Conservation (phyloP, 2,888 invertebrate species). For the Aporophyla nigra region DNA sequence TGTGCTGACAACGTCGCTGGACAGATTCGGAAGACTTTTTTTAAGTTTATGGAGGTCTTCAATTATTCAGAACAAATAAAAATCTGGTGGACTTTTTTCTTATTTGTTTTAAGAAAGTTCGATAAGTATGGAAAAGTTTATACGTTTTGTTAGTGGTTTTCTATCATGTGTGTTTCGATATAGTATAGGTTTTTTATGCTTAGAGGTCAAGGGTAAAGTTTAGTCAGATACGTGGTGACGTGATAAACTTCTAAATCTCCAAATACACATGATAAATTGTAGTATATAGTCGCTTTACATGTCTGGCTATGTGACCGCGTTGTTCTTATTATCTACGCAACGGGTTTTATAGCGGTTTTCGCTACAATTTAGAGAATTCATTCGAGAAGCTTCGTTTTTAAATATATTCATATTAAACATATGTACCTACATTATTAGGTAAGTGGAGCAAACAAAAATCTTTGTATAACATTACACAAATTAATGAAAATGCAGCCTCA, state of each 20-base stretch:
- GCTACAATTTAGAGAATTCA: too few species aligned
- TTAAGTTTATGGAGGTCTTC: constrained; percentile 12
- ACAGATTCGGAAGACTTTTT: constrained; percentile 26
- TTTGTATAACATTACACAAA: too few species aligned
- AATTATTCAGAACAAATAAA: constrained; percentile 2
- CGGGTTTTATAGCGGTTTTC: too few species aligned
- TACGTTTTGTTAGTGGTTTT: neutral
- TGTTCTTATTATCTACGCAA: too few species aligned
- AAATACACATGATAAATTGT: too few species aligned
- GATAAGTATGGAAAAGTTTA: neutral
- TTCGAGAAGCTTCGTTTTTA: neutral
- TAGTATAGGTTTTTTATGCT: neutral
- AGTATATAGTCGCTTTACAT: too few species aligned
- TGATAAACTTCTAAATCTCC: neutral
- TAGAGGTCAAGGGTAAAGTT: neutral
- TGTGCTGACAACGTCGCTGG: constrained; percentile 53
- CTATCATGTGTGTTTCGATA: neutral
- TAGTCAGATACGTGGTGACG: neutral
- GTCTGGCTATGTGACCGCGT: too few species aligned
- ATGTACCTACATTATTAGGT: neutral
- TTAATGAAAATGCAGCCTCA: too few species aligned
- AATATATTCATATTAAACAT: neutral
- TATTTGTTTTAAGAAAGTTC: neutral
- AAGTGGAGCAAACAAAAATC: too few species aligned
- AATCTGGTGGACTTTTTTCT: neutral